Conservation (phyloP, 2,888 invertebrate species). For the Zelleria hepariella region DNA sequence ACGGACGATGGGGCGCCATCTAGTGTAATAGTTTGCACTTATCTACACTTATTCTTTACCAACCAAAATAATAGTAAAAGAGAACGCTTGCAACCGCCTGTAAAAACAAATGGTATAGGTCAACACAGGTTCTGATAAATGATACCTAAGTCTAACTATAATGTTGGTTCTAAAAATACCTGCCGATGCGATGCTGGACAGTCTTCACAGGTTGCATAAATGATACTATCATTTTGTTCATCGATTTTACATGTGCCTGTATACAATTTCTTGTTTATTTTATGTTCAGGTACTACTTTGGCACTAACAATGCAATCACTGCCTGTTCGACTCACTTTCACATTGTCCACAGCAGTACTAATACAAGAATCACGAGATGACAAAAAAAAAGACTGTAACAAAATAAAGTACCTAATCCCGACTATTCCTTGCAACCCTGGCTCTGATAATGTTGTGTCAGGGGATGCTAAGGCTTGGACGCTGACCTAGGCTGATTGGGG, state of each 20-base stretch:
- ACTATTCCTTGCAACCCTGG: too few species aligned
- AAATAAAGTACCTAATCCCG: too few species aligned
- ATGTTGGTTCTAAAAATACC: neutral
- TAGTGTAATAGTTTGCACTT: too few species aligned
- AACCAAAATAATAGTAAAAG: too few species aligned
- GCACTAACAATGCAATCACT: conserved; percentile 2
- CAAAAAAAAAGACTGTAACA: too few species aligned
- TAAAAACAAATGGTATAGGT: neutral
- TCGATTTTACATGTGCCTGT: neutral
- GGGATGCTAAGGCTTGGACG: too few species aligned
- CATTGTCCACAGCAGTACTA: conserved; percentile 5
- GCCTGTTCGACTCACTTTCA: conserved; percentile 3
- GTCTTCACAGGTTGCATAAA: conserved; percentile 4
- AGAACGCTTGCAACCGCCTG: conserved; percentile 9
- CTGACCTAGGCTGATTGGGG: too few species aligned
- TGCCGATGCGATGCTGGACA: conserved; percentile 6
- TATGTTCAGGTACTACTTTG: conserved; percentile 9
- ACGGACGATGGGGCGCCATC: too few species aligned
- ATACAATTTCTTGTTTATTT: conserved; percentile 5
- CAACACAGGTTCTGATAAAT: neutral
- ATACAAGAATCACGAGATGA: conserved; percentile 5
- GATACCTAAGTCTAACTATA: neutral
- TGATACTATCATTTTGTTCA: conserved; percentile 1
- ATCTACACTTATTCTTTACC: too few species aligned
- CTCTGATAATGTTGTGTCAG: too few species aligned